Evolutionary conservation across 2,113 vertebrate genomes (phyloP), one percentile per base, ranked within the genome.

Genomic region (Cyprinodon tularosa): DNA sequence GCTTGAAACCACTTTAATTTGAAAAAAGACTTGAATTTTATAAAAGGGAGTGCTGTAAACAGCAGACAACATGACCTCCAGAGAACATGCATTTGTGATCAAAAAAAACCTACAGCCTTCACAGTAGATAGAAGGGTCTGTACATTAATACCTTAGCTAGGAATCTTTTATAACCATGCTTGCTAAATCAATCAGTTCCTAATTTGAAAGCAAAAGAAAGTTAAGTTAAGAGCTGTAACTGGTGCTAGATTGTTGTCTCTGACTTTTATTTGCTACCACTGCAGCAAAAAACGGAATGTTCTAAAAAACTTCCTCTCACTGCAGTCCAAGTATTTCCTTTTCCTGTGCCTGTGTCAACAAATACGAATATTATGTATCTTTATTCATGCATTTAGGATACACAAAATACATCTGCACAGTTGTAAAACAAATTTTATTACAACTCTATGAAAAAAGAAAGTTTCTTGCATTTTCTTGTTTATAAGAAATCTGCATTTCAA

Each of bases 1-100:
- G 29, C 44, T 66, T 0, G 2, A 29, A 53, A 42, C 45, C 65
- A 57, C 48, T 22, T 60, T 36, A 29, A 12, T 65, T 47, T 60
- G n/a, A 44, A 74, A 53, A 20, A 53, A 53, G 53, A 74, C 22
- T 44, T 66, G 40, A 74, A 73, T 22, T 57, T 60, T 74, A 39
- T 44, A 17, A 74, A 9, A 40, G 2, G 22, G 6, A 6, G 17
- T 53, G 15, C 50, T 53, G 17, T 53, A 17, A 53, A 53, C 50
- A 53, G 14, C 50, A 17, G 50, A 53, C 42, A 42, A 29, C 45
- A 50, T 72, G 62, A 73, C 37, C 39, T 53, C 37, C 47, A 65
- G 62, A 64, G 22, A 53, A 37, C 40, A 48, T 45, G 22, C 47
- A 29, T 57, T 57, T 42, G 44, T 71, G 44, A 62, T 62, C 59